Conservation (phyloP, 2,888 invertebrate species). For the Dendrolimus pini region DNA sequence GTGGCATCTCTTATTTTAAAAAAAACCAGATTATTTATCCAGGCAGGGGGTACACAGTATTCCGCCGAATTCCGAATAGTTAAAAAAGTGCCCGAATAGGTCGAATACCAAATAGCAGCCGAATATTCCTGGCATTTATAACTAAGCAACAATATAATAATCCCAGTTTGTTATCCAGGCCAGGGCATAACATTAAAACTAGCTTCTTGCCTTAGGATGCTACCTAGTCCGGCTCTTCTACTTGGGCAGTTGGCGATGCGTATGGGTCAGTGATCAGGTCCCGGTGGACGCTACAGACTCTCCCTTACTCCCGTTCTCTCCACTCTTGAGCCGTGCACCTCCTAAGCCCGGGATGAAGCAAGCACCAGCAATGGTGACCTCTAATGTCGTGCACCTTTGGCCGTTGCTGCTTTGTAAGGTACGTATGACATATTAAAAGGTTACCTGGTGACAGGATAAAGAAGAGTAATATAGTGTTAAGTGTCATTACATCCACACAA, state of each 20-base stretch:
- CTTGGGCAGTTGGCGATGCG: slow-evolving; percentile 61
- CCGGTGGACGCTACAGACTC: slow-evolving; percentile 53
- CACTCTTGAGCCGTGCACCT: slow-evolving; percentile 29
- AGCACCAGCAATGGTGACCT: slow-evolving; percentile 23
- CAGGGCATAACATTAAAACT: not conserved
- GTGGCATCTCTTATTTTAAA: too few species aligned
- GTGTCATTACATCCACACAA: too few species aligned
- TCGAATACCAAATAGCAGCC: too few species aligned
- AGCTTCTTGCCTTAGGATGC: slow-evolving; percentile 38
- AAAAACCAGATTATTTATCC: too few species aligned
- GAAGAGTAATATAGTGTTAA: too few species aligned
- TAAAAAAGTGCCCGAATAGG: too few species aligned
- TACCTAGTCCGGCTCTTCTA: slow-evolving; percentile 60
- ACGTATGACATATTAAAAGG: not conserved
- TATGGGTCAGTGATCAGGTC: slow-evolving; percentile 64
- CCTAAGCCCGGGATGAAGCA: slow-evolving; percentile 27
- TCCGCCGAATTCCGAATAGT: too few species aligned
- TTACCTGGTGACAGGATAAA: too few species aligned
- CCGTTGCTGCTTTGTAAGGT: slow-evolving; percentile 63
- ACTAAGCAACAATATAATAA: too few species aligned
- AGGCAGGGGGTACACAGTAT: too few species aligned
- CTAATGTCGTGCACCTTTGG: slow-evolving; percentile 49
- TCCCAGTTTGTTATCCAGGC: not conserved
- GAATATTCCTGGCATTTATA: too few species aligned
- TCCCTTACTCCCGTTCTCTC: slow-evolving; percentile 61